Evolutionary conservation across 1,140 invertebrate species (phyloP), one percentile per base, ranked within the genome.

Genomic region (Harlomillsia oculata): DNA sequence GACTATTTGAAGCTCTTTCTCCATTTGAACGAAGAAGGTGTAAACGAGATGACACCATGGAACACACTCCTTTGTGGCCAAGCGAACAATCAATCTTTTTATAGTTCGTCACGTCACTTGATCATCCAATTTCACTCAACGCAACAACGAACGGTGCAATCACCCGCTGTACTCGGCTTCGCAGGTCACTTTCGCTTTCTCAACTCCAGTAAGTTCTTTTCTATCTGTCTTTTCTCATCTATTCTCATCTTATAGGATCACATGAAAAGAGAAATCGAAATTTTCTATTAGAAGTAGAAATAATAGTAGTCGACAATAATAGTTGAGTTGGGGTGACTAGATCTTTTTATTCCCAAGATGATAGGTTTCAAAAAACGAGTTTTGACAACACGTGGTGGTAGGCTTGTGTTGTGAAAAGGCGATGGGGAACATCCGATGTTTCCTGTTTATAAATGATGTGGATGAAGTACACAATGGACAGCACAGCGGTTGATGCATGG

Each of bases 1-100:
- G 87, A 90, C 71, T 89, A 82, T 69, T 69, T 91, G 52, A 85
- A 87, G 72, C 76, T 89, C 46, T 91, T 85, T 72, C 75, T 84
- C 44, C 83, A 81, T 75, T 74, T 80, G 69, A 81, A 82, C 52
- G 59, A 73, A 28, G 77, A 78, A 5, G 73, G 74, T 1, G 80
- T 91, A 62, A 88, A 85, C 67, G 87, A 91, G 69, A 79, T 83
- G 53, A 87, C 83, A 25, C 78, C 78, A 14, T 85, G 83, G 78
- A 81, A 85, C 21, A 77, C 79, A 37, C 75, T 84, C 59, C 75
- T 89, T 18, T 91, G 87, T 67, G 87, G 78, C 59, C 74, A 83
- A 56, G 70, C 72, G 28, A 80, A 88, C 67, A 78, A 85, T 37
- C 83, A 84, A 9, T 79, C 81, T 62, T 79, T 82, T 6, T 74